Evolutionary conservation across 92 coral and sea anemone species (phyloP).

Genomic region (Meandrina meandrites): DNA sequence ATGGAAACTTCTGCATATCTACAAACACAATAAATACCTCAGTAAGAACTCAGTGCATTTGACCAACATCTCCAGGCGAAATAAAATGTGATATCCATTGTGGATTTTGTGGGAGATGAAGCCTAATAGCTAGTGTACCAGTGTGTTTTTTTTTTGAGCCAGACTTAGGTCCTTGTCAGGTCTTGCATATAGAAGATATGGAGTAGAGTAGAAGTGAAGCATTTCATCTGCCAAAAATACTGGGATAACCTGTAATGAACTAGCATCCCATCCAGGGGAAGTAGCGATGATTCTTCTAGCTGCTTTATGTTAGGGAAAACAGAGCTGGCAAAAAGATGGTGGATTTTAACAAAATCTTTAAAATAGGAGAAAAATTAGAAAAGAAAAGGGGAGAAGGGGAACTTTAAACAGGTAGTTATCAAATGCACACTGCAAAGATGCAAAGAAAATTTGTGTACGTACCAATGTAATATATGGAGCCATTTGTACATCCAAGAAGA

Average conservation of each 20-base stretch:
- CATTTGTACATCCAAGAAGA: slow-evolving; percentile 94
- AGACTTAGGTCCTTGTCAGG: too few relatives aligned
- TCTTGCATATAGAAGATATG: too few relatives aligned
- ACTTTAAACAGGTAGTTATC: too few relatives aligned
- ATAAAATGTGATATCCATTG: background rate
- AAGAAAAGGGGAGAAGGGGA: background rate
- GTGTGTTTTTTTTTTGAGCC: too few relatives aligned
- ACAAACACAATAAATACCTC: slow-evolving; percentile 4
- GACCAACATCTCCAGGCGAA: background rate
- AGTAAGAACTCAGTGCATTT: background rate
- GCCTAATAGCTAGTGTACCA: background rate
- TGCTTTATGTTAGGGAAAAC: background rate
- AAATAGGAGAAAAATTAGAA: too few relatives aligned
- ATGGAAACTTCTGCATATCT: slow-evolving; percentile 99
- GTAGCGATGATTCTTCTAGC: background rate
- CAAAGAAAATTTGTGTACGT: background rate
- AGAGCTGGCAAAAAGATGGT: background rate
- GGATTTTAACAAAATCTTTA: background rate
- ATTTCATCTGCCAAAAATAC: too few relatives aligned
- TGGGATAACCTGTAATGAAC: background rate
- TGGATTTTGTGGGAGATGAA: background rate
- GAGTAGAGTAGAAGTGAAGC: too few relatives aligned
- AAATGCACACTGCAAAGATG: background rate
- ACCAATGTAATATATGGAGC: slow-evolving; percentile 99
- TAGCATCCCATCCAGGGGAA: background rate